Conservation (phyloP, 2,888 invertebrate genomes). For the Lomographa bimaculata region DNA sequence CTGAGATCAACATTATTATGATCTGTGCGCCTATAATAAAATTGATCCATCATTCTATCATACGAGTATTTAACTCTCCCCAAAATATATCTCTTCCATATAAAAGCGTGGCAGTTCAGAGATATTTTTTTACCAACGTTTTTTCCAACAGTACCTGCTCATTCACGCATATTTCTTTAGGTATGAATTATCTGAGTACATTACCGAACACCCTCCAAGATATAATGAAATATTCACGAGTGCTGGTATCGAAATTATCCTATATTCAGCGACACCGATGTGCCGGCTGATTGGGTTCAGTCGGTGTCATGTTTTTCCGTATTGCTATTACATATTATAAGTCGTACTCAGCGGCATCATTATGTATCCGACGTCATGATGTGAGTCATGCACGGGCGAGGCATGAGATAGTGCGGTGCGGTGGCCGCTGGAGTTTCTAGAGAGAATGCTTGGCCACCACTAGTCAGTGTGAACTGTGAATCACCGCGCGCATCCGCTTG, state of each 20-base stretch:
- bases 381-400: constrained; percentile 50
- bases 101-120: no score
- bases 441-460: constrained; percentile 59
- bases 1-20: neutral
- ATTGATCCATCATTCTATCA: no score
- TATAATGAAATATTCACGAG: constrained; percentile 31
- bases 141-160: constrained; percentile 4
- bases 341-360: constrained; percentile 13
- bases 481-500: constrained; percentile 55
- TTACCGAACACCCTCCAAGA: constrained; percentile 9
- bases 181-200: constrained; percentile 10
- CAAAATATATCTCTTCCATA: no score
- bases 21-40: neutral
- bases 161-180: constrained; percentile 14
- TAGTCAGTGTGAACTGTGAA: constrained; percentile 47
- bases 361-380: constrained; percentile 47
- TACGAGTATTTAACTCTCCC: no score
- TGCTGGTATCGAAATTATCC: constrained; percentile 19
- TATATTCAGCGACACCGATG: constrained; percentile 10
- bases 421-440: constrained; percentile 43
- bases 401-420: constrained; percentile 46
- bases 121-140: no score
- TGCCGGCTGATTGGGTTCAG: constrained; percentile 26
- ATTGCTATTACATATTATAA: constrained; percentile 17
- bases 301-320: constrained; percentile 30